Base-by-base conservation (phyloP, 2,797 vertebrate genomes). In the Manis pentadactyla region DNA sequence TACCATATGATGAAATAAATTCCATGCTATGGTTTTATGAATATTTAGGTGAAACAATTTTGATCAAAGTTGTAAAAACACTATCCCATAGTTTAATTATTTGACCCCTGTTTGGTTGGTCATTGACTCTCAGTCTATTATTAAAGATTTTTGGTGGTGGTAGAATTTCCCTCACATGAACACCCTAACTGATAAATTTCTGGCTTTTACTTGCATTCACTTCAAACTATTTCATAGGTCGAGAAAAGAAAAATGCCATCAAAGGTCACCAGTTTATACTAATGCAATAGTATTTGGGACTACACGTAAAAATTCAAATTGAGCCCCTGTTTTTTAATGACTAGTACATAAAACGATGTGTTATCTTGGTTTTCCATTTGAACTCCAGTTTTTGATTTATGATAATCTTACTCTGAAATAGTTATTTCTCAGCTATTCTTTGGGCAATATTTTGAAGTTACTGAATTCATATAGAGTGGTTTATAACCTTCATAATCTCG, bases 401-500 rank as follows among this genome's bases (percentile, higher is more conserved):
- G 68, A 90, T 96, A 42, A 90, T 93, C 19, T 92, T 88, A 83
- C 88, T 87, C 91, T 71, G 55, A 97, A 96, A 93, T 93, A 57
- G 29, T 59, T 90, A 31, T 86, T 97, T 93, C 90, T 96, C 92
- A 95, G 10, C 37, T 73, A 55, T 96, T 95, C 83, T 97, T 39
- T 19, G 4, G 75, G 75, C 64, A 89, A 49, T 94, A 77, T 84
- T 96, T 96, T 92, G 73, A 90, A 97, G 83, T 74, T 96, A 63
- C 85, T 59, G 87, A 93, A 82, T 95, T 17, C 83, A 85, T 82
- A 96, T 73, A 73, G 85, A 97, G 78, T 91, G 55, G 69, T 97
- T 97, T 97, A 96, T 97, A 82, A 96, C 86, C 89, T 96, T 94
- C 89, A 75, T 97, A 93, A 97, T 88, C 63, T 61, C 57, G 81